phyloP scores from a whole-genome alignment of 2,888 invertebrate genomes.

The Odontocerum albicorne region DNA sequence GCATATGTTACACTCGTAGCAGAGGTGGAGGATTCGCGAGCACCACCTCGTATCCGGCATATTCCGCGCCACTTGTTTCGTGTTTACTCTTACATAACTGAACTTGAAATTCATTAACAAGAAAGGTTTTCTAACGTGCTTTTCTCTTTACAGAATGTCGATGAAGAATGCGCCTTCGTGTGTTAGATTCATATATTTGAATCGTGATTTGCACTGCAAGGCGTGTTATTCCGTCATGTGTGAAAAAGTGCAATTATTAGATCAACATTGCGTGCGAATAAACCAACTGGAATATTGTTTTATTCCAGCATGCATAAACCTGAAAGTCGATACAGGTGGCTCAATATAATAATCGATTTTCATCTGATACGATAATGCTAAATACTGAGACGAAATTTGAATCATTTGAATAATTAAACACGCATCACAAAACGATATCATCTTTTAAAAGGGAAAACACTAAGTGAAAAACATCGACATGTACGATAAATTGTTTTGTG shows the following conservation, averaged over 20 bases:
- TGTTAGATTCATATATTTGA: constrained; percentile 10
- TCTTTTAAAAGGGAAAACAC: no score
- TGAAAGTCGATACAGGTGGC: no score
- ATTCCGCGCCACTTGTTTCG: constrained; percentile 59
- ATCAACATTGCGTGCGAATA: constrained; percentile 45
- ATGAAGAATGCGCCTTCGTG: constrained; percentile 44
- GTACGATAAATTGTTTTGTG: no score
- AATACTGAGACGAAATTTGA: no score
- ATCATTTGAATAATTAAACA: no score
- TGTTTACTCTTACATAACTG: constrained; percentile 57
- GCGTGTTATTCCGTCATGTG: constrained; percentile 25
- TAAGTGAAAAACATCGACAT: no score
- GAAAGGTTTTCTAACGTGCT: constrained; percentile 58
- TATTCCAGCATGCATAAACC: no score
- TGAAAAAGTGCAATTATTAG: constrained; percentile 46
- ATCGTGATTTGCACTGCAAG: constrained; percentile 41
- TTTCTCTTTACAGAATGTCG: constrained; percentile 59
- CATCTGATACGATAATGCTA: no score
- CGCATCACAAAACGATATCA: no score
- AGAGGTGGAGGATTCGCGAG: constrained; percentile 48
- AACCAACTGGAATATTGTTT: no score
- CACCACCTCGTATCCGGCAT: constrained; percentile 57
- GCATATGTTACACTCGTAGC: constrained; percentile 40
- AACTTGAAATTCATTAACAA: constrained; percentile 58
- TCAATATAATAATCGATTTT: no score